Evolutionary conservation across 2,797 vertebrate genomes (phyloP), one percentile per base, ranked within the genome.

Genomic region (Mormyrus proboscirostris): DNA sequence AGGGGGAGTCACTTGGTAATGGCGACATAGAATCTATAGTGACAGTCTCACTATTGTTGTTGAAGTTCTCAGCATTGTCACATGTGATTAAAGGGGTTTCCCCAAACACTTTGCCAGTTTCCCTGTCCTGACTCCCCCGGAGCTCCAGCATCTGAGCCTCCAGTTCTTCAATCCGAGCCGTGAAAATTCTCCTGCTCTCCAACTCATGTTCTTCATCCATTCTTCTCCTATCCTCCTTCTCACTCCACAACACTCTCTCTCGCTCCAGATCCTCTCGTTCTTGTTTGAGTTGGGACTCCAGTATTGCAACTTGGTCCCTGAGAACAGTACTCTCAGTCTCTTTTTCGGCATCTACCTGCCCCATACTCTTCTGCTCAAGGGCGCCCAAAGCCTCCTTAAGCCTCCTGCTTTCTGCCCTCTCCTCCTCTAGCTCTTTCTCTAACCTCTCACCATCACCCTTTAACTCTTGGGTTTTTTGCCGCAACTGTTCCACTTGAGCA

Each of bases 201-300:
- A 12, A 10, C 19, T 87, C 53, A 90, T 76, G 55, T 73, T 89
- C 41, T 73, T 90, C 89, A 90, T 93, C 93, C 22, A 90, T 90
- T 86, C 93, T 65, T n/a, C 79, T 53, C 86, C 10, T 38, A 9
- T 51, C 69, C 69, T 65, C 73, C 33, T 89, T 65, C 62, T 50
- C 53, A 33, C 33, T 83, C 76, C 62, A 41, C 2, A 19, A 8
- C 16, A 44, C 83, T 76, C 38, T 93, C 25, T 95, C 94, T 51
- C 50, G 90, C 76, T 92, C 90, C 73, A 93, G 90, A 73, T 95
- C 94, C 53, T 96, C 94, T 53, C 87, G 93, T 91, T 96, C 95
- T 88, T 95, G 90, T 73, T 92, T 92, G 88, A 96, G 93, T 88
- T 96, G 94, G 12, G 93, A 91, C 91, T 95, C 94, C 89, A 95